Base-by-base conservation (phyloP, 2,888 invertebrate genomes). In the Pyralis farinalis region DNA sequence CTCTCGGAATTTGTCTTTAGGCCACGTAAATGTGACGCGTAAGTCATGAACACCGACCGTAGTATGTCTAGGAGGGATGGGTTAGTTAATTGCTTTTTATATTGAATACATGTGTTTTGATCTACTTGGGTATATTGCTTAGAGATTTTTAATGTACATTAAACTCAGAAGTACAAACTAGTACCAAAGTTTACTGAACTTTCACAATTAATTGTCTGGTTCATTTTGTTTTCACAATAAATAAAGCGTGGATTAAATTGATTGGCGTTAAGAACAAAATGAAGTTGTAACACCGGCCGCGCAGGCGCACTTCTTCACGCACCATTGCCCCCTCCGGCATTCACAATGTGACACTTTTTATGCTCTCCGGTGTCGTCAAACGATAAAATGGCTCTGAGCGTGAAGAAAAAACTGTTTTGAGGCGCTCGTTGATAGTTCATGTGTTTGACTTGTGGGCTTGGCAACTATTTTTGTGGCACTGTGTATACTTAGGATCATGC, bases 401-500 rank as follows among this genome's bases (percentile, higher is more conserved):
- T 55, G 47, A 54, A 54, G 50, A 57, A 55, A 52, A 46, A 40
- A 46, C 46, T 46, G 43, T 48, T 46, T 39, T 34, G 41, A 58
- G 49, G 47, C 54, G 42, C 25, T 50, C 40, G 47, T 54, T 49
- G 47, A 56, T 51, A 57, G 43, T 53, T n/a, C 55, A 52, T 52
- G 41, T 50, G 50, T 42, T 47, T 52, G 53, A 58, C 7, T 12
- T 8, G 2, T 58, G 53, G 51, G 44, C 52, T 55, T 49, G 51
- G 49, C 46, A 58, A 57, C 53, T 56, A 60, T 63, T 63, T 68
- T 58, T 57, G 63, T 53, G 46, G 41, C 57, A 52, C 51, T 57
- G 53, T 41, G 42, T 43, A 41, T 51, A 62, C 55, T 50, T 46
- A 46, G 28, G 44, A 10, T 30, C 28, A 28, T 20, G 29, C 32